Conservation (phyloP, 2,113 vertebrate genomes). For the Podocnemis expansa region DNA sequence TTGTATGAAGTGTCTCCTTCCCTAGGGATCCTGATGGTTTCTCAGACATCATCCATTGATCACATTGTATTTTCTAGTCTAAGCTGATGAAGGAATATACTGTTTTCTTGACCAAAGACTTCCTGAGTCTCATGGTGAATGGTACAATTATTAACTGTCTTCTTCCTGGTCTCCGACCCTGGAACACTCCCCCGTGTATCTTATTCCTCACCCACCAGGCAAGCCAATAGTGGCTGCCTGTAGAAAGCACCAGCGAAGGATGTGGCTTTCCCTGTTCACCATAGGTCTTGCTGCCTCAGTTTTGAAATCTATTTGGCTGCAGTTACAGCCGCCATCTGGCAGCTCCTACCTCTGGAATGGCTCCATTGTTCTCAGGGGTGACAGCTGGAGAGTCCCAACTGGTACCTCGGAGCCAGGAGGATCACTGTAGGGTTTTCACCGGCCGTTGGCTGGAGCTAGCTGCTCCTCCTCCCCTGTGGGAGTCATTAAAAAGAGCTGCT, state of each 20-base stretch:
- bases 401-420: neutral
- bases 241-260: neutral
- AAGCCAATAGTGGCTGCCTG: neutral
- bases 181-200: neutral
- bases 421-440: neutral
- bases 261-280: neutral
- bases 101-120: neutral
- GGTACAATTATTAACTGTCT: neutral
- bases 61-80: neutral
- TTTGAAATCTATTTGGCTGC: neutral
- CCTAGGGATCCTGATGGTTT: neutral
- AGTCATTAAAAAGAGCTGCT: neutral
- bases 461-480: neutral
- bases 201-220: neutral
- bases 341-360: neutral
- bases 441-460: neutral
- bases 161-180: neutral
- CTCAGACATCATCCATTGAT: neutral
- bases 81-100: neutral
- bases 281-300: neutral
- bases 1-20: neutral
- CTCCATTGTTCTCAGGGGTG: neutral
- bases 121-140: neutral
- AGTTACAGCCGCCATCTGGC: neutral
- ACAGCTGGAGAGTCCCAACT: neutral